phyloP scores from a whole-genome alignment of 2,888 invertebrate species.

The Mongoloraphidia duomilia region DNA sequence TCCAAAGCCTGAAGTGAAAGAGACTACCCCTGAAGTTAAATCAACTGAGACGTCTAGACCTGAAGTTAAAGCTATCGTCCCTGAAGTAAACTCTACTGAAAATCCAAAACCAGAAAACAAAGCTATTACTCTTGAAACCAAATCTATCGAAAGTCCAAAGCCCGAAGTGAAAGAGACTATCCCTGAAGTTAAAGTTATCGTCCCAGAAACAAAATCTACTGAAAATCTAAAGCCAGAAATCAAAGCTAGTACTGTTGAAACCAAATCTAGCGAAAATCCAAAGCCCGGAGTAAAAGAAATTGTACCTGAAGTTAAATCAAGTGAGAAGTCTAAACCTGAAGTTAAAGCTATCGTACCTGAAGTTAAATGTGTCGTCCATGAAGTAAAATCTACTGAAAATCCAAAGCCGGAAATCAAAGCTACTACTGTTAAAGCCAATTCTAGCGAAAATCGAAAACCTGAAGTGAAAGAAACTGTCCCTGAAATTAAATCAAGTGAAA shows the following conservation, averaged over 20 bases:
- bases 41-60: constrained; percentile 8
- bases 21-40: constrained; percentile 7
- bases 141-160: neutral
- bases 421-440: constrained; percentile 5
- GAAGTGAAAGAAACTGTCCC: neutral
- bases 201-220: constrained; percentile 10
- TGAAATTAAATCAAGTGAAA: constrained; percentile 1
- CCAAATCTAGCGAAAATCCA: neutral
- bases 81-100: constrained; percentile 10
- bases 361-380: neutral
- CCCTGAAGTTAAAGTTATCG: constrained; percentile 9
- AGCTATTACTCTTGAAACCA: constrained; percentile 7
- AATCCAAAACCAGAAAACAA: constrained; percentile 12
- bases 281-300: constrained; percentile 8
- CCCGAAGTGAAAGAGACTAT: constrained; percentile 9
- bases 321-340: constrained; percentile 4
- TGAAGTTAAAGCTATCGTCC: constrained; percentile 8
- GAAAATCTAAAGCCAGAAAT: constrained; percentile 11
- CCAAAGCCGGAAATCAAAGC: constrained; percentile 12
- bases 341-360: constrained; percentile 3
- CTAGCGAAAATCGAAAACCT: constrained; percentile 9
- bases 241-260: constrained; percentile 10
- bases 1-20: constrained; percentile 12
- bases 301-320: neutral
- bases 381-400: constrained; percentile 1